Conservation (phyloP, 2,113 vertebrate species). For the Laticauda colubrina region DNA sequence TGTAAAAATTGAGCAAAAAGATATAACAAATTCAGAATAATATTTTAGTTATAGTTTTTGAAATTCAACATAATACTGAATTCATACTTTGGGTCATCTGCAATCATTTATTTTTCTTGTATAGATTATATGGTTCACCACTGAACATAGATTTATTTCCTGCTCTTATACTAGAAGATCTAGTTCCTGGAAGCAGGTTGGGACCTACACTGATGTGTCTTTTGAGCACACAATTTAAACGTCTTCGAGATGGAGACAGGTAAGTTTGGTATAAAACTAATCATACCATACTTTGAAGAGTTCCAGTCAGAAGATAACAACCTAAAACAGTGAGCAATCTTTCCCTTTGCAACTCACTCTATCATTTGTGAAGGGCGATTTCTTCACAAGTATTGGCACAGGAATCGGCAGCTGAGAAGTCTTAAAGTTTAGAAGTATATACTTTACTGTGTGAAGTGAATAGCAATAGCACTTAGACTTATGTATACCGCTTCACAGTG, state of each 20-base stretch:
- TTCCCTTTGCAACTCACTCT: neutral
- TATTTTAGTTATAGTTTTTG: neutral
- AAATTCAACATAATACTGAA: constrained; percentile 4
- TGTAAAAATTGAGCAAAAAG: neutral
- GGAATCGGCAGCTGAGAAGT: neutral
- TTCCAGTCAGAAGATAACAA: neutral
- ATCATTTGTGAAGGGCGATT: neutral
- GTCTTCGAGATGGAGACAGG: constrained; percentile 92
- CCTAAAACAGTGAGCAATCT: neutral
- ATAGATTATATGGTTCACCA: constrained; percentile 89
- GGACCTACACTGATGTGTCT: constrained; percentile 95
- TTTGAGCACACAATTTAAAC: constrained; percentile 86
- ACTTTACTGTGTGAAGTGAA: neutral
- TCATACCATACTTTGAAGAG: neutral
- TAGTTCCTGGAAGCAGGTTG: constrained; percentile 90
- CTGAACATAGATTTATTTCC: constrained; percentile 94
- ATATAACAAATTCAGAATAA: neutral
- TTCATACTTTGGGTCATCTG: constrained; percentile 5
- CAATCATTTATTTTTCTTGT: constrained; percentile 21
- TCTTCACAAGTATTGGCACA: neutral
- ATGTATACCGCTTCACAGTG: neutral
- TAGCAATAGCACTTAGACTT: neutral
- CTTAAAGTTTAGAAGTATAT: neutral
- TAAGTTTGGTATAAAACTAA: constrained; percentile 50
- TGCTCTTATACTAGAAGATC: constrained; percentile 93